phyloP scores from a whole-genome alignment of 2,888 invertebrate species.

The Hyalella azteca region DNA sequence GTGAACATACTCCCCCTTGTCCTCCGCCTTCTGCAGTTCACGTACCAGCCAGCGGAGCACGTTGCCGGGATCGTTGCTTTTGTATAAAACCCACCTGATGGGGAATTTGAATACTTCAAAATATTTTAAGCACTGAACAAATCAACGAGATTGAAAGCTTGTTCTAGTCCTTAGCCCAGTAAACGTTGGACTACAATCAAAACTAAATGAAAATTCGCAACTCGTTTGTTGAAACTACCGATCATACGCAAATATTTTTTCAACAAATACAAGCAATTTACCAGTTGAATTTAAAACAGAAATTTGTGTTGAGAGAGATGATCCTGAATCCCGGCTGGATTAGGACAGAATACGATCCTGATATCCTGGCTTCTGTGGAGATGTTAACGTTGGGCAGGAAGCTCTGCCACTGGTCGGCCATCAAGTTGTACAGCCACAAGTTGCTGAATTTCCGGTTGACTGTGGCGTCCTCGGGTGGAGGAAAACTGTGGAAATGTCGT shows the following conservation, averaged over 20 bases:
- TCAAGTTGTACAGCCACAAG: conserved; percentile 76
- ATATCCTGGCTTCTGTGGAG: conserved; percentile 37
- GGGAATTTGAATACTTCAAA: no score
- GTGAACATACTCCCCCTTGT: neutral
- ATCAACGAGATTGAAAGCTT: no score
- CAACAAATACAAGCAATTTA: no score
- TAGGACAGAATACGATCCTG: conserved; percentile 64
- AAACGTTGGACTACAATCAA: no score
- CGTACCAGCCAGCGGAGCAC: conserved; percentile 53
- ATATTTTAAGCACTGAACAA: no score
- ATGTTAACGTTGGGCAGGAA: conserved; percentile 39
- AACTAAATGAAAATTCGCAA: no score
- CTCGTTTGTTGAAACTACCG: no score
- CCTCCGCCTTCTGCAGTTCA: conserved; percentile 18
- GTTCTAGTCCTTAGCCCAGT: no score
- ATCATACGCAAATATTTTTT: no score
- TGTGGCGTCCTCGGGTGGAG: conserved; percentile 67
- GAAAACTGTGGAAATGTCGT: conserved; percentile 69
- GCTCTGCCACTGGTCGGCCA: conserved; percentile 73
- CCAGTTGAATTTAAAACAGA: conserved; percentile 66
- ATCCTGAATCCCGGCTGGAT: conserved; percentile 64
- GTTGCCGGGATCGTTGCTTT: conserved; percentile 51
- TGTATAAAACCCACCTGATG: conserved; percentile 57
- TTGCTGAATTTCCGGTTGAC: conserved; percentile 60
- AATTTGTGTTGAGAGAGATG: conserved; percentile 67